These are phyloP conservation scores for Drosophila cognata DNA, from an alignment of 2,888 invertebrate genomes.

Conservation along the genomic window DNA sequence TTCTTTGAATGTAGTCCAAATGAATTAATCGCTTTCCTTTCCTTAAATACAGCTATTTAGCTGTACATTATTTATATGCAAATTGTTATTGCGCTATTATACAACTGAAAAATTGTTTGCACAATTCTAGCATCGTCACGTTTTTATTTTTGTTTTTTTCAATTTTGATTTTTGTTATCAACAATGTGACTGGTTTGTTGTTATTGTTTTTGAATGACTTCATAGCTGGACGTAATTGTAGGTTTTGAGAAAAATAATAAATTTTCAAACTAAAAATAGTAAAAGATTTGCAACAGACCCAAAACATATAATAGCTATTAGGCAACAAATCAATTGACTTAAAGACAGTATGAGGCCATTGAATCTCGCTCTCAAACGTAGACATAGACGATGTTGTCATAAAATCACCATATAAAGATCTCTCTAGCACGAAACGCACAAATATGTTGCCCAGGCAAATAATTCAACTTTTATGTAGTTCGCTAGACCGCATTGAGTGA, in stretches of 20 bases:
- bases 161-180: conserved; percentile 23
- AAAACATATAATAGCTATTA: neutral
- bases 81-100: conserved; percentile 20
- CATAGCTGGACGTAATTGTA: conserved; percentile 54
- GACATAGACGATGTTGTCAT: conserved; percentile 57
- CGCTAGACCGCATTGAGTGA: neutral
- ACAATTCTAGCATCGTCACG: conserved; percentile 14
- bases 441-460: conserved; percentile 9
- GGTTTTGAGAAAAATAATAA: conserved; percentile 20
- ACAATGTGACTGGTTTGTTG: conserved; percentile 34
- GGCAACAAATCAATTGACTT: conserved; percentile 30
- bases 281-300: neutral
- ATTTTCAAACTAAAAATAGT: conserved; percentile 47
- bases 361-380: conserved; percentile 23
- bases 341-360: conserved; percentile 36
- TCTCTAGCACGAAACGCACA: conserved; percentile 1
- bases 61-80: conserved; percentile 20
- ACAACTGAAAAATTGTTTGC: conserved; percentile 11
- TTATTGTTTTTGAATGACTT: conserved; percentile 54
- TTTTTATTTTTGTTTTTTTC: neutral
- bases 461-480: conserved; percentile 7
- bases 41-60: conserved; percentile 18
- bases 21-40: neutral
- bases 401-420: conserved; percentile 41
- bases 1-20: conserved; percentile 39